Evolutionary conservation across 1,140 invertebrate species (phyloP), one percentile per base, ranked within the genome.

Genomic region (Trachymyrmex cornetzi): DNA sequence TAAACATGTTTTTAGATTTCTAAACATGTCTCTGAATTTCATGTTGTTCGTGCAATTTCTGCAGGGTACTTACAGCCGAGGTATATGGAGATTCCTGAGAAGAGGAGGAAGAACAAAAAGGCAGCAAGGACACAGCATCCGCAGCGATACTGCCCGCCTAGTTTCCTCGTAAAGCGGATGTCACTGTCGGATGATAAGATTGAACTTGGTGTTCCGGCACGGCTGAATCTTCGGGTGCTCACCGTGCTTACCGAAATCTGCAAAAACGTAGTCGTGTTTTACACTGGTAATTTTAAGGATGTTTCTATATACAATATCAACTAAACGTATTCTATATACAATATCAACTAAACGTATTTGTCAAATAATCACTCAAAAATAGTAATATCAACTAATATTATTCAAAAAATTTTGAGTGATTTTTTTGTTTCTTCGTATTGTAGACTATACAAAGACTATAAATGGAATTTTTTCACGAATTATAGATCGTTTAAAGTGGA

Each of bases 121-220:
- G 97, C 97, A 14, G 98, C 97, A 34, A 98, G 96, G 34, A 98
- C 97, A 91, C 97, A 98, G 93, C 98, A 98, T 85, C 98, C 98
- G 80, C 97, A 98, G 89, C 97, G 96, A 93, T 97, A 98, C 87
- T 97, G 97, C 24, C 97, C 96, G 85, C 97, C 97, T 24, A 98
- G 94, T 94, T 98, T 98, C 57, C 97, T 96, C 3, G 98, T 98
- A 95, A 98, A 98, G 67, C 98, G 96, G 91, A 98, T 98, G 94
- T 98, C 97, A 87, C 97, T 98, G 95, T 98, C 97, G 75, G 97
- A 97, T 0, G 97, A 98, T 82, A 98, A 93, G 63, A 98, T 98
- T 4, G 97, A 98, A 92, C 97, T 97, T 16, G 97, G 96, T 55
- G 97, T 97, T 55, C 96, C 95, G 4, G 95, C 96, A 87, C 96